Base-by-base conservation (phyloP, 2,888 invertebrate species). In the Villa cingulata region DNA sequence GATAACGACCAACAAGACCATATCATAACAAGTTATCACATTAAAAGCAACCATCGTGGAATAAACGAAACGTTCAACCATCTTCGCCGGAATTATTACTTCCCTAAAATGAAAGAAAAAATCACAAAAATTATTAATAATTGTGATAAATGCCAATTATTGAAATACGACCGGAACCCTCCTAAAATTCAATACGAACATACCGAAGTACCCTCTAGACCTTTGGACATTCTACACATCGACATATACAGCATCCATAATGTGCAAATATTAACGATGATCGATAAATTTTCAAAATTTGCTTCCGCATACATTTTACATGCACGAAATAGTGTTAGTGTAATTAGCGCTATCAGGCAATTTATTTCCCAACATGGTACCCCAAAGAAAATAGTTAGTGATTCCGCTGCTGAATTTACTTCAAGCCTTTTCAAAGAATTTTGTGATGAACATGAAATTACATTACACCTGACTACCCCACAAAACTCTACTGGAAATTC, bases 81-180 rank as follows among this genome's bases (percentile, higher is more conserved):
- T 36, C 20, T 51, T 12, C 38, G 43, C 16, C 14, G 48, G 37
- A 17, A 47, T 23, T 37, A 41, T 16, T 53, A 51, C 18, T 51
- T 53, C 18, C 49, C 49, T 3, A 48, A 49, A 17, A 51, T 53
- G 48, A 47, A 47, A 41, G 37, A 45, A 6, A 49, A 41, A 39
- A 53, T 53, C 15, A 47, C 43, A 6, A 39, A 47, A 45, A 49
- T 42, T 41, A 34, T 51, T 12, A 51, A 46, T 39, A 40, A 45
- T 18, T 50, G 50, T 32, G 41, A 50, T 9, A 46, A 32, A 37
- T 50, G 50, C n/a, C 43, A 47, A 16, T 45, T 45, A 1, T 15
- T 53, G 10, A 54, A 53, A 48, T 52, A 54, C 39, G 50, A 53
- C 29, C 44, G 54, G 44, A 46, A 54, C 19, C 50, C 54, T 19